Base-by-base conservation (phyloP, 2,888 invertebrate genomes). In the Macaria notata region DNA sequence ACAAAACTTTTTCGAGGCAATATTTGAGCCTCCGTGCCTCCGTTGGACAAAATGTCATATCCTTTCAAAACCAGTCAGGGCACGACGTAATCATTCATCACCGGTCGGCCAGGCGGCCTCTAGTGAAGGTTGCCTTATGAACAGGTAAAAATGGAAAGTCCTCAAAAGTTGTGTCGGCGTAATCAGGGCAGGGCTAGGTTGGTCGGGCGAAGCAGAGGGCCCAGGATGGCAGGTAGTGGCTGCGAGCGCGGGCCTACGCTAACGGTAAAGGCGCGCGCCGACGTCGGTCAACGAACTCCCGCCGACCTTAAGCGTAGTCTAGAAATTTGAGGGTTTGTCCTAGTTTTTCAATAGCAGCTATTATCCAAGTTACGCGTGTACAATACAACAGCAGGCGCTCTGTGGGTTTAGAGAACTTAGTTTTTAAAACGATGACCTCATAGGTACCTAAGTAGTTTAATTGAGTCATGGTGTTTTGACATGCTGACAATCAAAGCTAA, bases 281-380 rank as follows among this genome's bases (percentile, higher is more conserved):
- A 54, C 74, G 76, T 49, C 86, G 92, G 88, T 87, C 84, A 86
- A 84, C 79, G 90, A 89, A 79, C 87, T 75, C 75, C 78, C 76
- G 62, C 69, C 80, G 81, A 83, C 83, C 81, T 83, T 83, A 81
- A 76, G 71, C 72, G 72, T 76, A 75, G 82, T 83, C 84, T 86
- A 87, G 79, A 85, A 81, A 81, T 86, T 84, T 78, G 83, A 86
- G 78, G 84, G 81, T 82, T 75, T 78, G 83, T 66, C 83, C 88
- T 73, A 87, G 74, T 81, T 88, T 78, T 78, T 70, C 41, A 50
- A 59, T n/a, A 52, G 43, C n/a, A 4, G 56, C 42, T 49, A 47
- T 49, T 36, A 55, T 46, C 9, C 36, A 46, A 54, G 46, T 46
- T 46, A 9, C 33, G 33, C 38, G 29, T 9, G 38, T 46, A 49